A percentile compares a stretch with the other conserved stretches of the same genome.
phyloP scores from a whole-genome alignment of 1,140 invertebrate species.

The Arctopsyche grandis region DNA sequence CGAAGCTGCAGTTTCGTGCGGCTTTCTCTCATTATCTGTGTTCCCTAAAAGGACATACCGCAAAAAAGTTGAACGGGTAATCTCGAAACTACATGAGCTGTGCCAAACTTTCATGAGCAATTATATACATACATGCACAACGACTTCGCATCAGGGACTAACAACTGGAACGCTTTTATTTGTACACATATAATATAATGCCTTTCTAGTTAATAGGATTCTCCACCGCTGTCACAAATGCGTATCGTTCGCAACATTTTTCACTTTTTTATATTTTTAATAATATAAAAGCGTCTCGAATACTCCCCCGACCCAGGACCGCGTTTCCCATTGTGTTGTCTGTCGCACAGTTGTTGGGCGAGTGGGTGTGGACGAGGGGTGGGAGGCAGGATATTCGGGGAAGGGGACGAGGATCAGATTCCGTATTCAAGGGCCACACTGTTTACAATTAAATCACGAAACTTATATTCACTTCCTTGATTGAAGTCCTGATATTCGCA shows the following conservation, averaged over 20 bases:
- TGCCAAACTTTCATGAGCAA: not conserved
- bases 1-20: not conserved
- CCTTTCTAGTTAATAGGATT: too few relatives aligned
- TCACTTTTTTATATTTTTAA: too few relatives aligned
- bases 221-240: too few relatives aligned
- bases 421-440: conserved; percentile 33
- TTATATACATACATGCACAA: not conserved
- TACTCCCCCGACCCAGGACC: not conserved
- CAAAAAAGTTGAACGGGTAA: not conserved
- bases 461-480: not conserved
- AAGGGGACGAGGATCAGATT: conserved; percentile 3
- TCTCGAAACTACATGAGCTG: too few relatives aligned
- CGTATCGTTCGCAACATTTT: too few relatives aligned
- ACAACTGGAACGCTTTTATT: too few relatives aligned
- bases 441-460: conserved; percentile 15
- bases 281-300: not conserved
- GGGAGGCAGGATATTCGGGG: conserved; percentile 6
- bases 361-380: conserved; percentile 19
- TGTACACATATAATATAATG: too few relatives aligned
- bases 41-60: not conserved
- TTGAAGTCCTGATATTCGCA: not conserved
- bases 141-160: too few relatives aligned
- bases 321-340: conserved; percentile 11
- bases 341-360: not conserved
- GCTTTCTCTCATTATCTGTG: conserved; percentile 9